Percentiles rank a stretch among this genome's conserved stretches.
These are phyloP conservation scores for Synergus laeviventris DNA, from an alignment of 2,888 invertebrate species.

Conservation along the genomic window DNA sequence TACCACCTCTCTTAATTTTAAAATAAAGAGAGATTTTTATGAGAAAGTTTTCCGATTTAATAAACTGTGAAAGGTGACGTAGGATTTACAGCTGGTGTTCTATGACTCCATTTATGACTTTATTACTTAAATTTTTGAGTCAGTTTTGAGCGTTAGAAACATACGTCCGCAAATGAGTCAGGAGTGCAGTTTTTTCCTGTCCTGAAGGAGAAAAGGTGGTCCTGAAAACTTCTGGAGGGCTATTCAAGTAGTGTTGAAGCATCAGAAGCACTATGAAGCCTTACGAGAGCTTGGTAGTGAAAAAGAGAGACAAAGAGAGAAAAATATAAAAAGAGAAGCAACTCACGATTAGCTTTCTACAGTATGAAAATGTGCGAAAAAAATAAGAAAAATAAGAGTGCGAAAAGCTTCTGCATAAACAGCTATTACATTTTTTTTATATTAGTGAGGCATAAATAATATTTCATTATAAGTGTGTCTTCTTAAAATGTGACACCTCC, in stretches of 20 bases:
- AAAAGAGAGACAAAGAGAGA: slow-evolving; percentile 40
- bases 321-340: slow-evolving; percentile 2
- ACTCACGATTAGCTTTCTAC: slow-evolving; percentile 19
- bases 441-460: too few species aligned
- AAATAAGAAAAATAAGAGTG: too few species aligned
- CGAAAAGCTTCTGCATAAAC: too few species aligned
- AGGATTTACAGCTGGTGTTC: background rate
- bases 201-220: background rate
- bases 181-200: slow-evolving; percentile 15
- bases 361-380: slow-evolving; percentile 20
- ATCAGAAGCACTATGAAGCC: slow-evolving; percentile 40
- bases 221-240: slow-evolving; percentile 28
- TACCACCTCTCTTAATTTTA: background rate
- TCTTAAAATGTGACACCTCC: too few species aligned
- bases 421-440: too few species aligned
- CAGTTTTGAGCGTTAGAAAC: slow-evolving; percentile 3
- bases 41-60: too few species aligned
- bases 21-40: too few species aligned
- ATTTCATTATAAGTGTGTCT: too few species aligned
- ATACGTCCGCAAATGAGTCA: background rate
- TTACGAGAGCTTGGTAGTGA: slow-evolving; percentile 22
- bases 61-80: too few species aligned
- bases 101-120: background rate
- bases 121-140: background rate
- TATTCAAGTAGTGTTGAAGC: slow-evolving; percentile 43